Base-by-base conservation (phyloP, 2,888 invertebrate genomes). In the Chymomyza amoena region DNA sequence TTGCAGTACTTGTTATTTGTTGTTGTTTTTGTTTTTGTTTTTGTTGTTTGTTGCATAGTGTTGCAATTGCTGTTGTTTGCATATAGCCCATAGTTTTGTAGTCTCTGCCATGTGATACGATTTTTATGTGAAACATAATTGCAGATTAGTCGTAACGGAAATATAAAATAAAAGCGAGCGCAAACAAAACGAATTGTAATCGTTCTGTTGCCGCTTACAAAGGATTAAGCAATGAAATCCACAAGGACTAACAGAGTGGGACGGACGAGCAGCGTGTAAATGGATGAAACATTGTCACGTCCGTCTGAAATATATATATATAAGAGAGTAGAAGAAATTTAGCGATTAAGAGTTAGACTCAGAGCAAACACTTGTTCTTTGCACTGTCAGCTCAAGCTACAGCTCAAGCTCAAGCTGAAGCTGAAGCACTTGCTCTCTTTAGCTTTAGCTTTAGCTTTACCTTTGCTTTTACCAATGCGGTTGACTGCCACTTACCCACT, bases 81-180 rank as follows among this genome's bases (percentile, higher is more conserved):
- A n/a, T 50, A 20, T 28, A 18, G 54, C 15, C 51, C 25, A 20
- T 62, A 13, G 32, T 62, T 16, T 18, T 52, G 63, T 64, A 32
- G 62, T 71, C 74, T 68, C 74, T 68, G 66, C 77, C 69, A 73
- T 78, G 81, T 76, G 85, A 82, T 82, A 82, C 82, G 85, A 78
- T 84, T 84, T 83, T 76, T 86, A 87, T 87, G 87, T 83, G 80
- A 77, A 84, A 81, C 84, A 85, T 84, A 84, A 84, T 84, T 86
- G 87, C 82, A 81, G 88, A 85, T 85, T 85, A 85, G 83, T 83
- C 73, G 86, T 75, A 72, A 70, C 75, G 70, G 74, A 79, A 87
- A 80, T 77, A 73, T 70, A 67, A 68, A 80, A 73, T 69, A 64
- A 72, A 69, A 61, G 61, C 61, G 18, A 63, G 28, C 52, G 4